Conservation (phyloP, 2,888 invertebrate species). For the Cataglyphis livida region DNA sequence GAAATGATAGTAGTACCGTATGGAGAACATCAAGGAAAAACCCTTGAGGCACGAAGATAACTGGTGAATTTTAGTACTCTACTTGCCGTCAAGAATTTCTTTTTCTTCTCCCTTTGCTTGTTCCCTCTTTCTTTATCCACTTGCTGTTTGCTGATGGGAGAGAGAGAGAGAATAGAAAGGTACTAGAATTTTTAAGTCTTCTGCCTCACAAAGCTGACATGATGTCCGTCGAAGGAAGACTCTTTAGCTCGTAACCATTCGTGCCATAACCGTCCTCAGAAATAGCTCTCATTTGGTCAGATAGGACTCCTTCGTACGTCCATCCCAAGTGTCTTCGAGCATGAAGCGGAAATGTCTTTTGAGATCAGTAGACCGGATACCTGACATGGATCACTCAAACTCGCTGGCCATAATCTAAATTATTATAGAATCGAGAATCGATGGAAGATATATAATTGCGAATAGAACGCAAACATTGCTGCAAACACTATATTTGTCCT, state of each 20-base stretch:
- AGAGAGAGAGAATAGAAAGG: slow-evolving; percentile 46
- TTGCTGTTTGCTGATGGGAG: slow-evolving; percentile 38
- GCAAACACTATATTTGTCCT: not conserved
- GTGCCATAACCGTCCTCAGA: slow-evolving; percentile 56
- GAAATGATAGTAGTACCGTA: slow-evolving; percentile 19
- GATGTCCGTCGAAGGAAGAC: slow-evolving; percentile 53
- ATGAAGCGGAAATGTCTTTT: slow-evolving; percentile 54
- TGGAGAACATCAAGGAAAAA: slow-evolving; percentile 50
- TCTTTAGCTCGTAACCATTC: slow-evolving; percentile 42
- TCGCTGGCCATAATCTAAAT: slow-evolving; percentile 40
- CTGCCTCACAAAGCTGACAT: slow-evolving; percentile 77
- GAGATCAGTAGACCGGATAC: slow-evolving; percentile 55
- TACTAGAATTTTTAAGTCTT: slow-evolving; percentile 79
- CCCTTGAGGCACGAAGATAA: slow-evolving; percentile 67
- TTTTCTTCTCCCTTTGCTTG: slow-evolving; percentile 7
- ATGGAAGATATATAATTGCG: not conserved
- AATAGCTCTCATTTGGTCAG: slow-evolving; percentile 61
- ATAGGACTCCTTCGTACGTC: slow-evolving; percentile 54
- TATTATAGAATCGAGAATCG: slow-evolving; percentile 29
- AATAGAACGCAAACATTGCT: not conserved
- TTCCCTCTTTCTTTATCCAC: not conserved
- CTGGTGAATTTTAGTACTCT: slow-evolving; percentile 72
- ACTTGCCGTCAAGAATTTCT: slow-evolving; percentile 42
- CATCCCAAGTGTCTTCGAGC: slow-evolving; percentile 57
- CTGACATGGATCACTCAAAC: slow-evolving; percentile 51